phyloP scores from a whole-genome alignment of 2,888 invertebrate species.

The Caenorhabditis sp. region DNA sequence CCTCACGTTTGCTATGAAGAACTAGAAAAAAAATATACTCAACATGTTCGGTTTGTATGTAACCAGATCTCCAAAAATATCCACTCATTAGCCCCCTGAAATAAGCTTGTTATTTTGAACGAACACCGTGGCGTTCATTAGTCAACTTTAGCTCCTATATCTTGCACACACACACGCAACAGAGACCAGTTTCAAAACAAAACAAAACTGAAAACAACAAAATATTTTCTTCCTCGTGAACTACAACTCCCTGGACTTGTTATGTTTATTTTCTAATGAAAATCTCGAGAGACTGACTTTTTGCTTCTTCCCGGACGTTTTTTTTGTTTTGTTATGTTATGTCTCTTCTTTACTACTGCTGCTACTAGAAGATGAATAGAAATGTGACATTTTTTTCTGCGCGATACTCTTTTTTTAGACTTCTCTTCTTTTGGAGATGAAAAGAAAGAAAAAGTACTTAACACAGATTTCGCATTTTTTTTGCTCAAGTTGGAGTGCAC shows the following conservation, averaged over 20 bases:
- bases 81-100: no score
- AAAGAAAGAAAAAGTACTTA: background rate
- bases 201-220: no score
- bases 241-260: background rate
- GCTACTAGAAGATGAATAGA: background rate
- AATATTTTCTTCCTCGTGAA: no score
- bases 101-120: no score
- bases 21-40: no score
- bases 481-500: constrained; percentile 8
- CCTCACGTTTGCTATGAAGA: no score
- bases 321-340: background rate
- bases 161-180: no score
- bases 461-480: constrained; percentile 12
- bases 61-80: no score
- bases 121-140: no score
- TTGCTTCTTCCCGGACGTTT: background rate
- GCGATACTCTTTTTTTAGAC: background rate
- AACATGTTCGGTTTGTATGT: no score
- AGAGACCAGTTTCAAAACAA: no score
- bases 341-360: background rate
- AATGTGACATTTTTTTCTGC: constrained; percentile 29
- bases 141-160: no score
- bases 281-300: constrained; percentile 40
- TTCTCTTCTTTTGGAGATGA: background rate
- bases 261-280: constrained; percentile 27